Evolutionary conservation across 2,888 invertebrate genomes (phyloP), one percentile per base, ranked within the genome.

Genomic region (Trachelus troglodyta): DNA sequence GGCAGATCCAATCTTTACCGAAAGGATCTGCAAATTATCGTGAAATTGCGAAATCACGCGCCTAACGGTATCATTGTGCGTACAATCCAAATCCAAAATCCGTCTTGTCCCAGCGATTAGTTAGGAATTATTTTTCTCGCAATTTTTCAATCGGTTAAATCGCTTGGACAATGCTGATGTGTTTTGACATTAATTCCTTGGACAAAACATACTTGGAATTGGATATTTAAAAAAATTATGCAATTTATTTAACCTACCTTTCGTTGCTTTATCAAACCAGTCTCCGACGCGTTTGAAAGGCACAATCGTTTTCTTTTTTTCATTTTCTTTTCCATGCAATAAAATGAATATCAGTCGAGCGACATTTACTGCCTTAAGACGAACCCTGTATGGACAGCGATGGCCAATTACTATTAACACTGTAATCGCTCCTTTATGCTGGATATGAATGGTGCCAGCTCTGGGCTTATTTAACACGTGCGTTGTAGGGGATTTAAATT

Each of bases 401-500:
- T 79, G 76, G 77, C 37, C 81, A 79, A 56, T 79, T 77, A 73
- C 35, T 71, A 77, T 34, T 77, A 77, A 77, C 75, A 75, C 69
- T 69, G 74, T 79, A 79, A 81, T 81, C 79, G 78, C 76, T 75
- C 75, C 71, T 79, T 79, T 78, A 75, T 77, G 69, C 69, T 76
- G 69, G 69, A 78, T 76, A 78, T 81, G 80, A 81, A 83, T 80
- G 73, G 74, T 40, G 56, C 34, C 37, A 23, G 56, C 23, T 56
- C 56, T 23, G 23, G 9, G 56, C 56, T 56, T 23, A 23, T 56
- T 56, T 56, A 56, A 56, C 56, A 56, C 56, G 23, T 56, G 15
- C 23, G 56, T 23, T 56, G 23, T 15, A 6, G 23, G 9, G 56
- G 56, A 56, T 56, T 56, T 23, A 56, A 56, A 56, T 56, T 56